Evolutionary conservation across 2,888 invertebrate species (phyloP).

Genomic region (Microdon myrmicae): DNA sequence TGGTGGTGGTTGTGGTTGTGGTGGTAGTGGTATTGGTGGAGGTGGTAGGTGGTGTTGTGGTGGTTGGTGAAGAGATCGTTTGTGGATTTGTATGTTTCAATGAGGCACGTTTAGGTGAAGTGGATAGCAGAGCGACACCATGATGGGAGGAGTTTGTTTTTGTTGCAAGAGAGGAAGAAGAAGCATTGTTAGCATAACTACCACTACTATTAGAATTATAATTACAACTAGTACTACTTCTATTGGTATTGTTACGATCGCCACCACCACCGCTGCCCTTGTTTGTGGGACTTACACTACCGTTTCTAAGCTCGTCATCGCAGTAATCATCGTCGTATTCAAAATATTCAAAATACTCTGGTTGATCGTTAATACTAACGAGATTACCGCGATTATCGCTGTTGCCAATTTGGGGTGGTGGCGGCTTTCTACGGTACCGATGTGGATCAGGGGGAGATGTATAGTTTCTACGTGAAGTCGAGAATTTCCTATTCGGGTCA

Average conservation of each 20-base stretch:
- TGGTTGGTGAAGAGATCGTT: constrained; percentile 61
- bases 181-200: constrained; percentile 72
- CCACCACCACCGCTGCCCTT: constrained; percentile 30
- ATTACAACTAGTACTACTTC: constrained; percentile 65
- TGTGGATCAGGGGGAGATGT: constrained; percentile 33
- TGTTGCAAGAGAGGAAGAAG: constrained; percentile 72
- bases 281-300: constrained; percentile 27
- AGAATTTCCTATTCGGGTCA: constrained; percentile 28
- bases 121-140: constrained; percentile 63
- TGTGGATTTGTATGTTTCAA: constrained; percentile 61
- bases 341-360: constrained; percentile 69
- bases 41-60: constrained; percentile 60
- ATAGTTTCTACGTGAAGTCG: constrained; percentile 35
- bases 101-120: constrained; percentile 63
- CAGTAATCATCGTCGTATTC: constrained; percentile 53
- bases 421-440: constrained; percentile 54
- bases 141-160: constrained; percentile 59
- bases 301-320: constrained; percentile 3
- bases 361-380: constrained; percentile 70
- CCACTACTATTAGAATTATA: constrained; percentile 69
- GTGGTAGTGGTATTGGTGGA: constrained; percentile 41
- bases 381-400: constrained; percentile 63
- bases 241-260: constrained; percentile 55
- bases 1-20: constrained; percentile 29
- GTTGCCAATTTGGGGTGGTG: constrained; percentile 51